These are phyloP conservation scores for Scolopax mira DNA, from an alignment of 2,113 vertebrate genomes.

Conservation along the genomic window DNA sequence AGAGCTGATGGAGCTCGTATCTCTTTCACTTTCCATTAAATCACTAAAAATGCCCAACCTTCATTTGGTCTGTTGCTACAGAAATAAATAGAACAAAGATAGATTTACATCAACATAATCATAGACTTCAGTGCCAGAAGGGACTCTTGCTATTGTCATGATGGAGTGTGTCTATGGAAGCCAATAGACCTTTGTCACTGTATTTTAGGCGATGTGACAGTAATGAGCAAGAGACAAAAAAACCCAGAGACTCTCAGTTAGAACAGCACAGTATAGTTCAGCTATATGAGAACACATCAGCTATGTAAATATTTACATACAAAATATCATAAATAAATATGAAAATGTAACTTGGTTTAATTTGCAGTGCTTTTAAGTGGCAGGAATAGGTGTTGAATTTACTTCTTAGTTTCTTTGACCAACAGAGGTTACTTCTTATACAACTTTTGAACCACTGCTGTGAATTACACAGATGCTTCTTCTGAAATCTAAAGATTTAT, in stretches of 20 bases:
- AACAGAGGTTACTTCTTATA: not conserved
- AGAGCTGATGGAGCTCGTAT: not conserved
- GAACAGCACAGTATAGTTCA: not conserved
- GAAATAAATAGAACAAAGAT: slow-evolving; percentile 19
- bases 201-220: not conserved
- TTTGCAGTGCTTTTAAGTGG: not conserved
- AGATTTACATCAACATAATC: not conserved
- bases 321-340: no score
- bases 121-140: not conserved
- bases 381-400: not conserved
- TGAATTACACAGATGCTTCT: not conserved
- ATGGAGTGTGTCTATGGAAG: not conserved
- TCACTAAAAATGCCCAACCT: not conserved
- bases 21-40: not conserved
- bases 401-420: not conserved
- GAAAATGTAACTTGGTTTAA: not conserved
- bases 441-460: not conserved
- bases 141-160: not conserved
- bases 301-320: not conserved
- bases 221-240: not conserved
- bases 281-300: not conserved
- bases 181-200: not conserved
- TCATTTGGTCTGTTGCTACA: not conserved
- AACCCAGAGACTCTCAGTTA: not conserved
- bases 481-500: not conserved